Conservation (phyloP, 2,113 vertebrate species). For the Nyctibius bracteatus region DNA sequence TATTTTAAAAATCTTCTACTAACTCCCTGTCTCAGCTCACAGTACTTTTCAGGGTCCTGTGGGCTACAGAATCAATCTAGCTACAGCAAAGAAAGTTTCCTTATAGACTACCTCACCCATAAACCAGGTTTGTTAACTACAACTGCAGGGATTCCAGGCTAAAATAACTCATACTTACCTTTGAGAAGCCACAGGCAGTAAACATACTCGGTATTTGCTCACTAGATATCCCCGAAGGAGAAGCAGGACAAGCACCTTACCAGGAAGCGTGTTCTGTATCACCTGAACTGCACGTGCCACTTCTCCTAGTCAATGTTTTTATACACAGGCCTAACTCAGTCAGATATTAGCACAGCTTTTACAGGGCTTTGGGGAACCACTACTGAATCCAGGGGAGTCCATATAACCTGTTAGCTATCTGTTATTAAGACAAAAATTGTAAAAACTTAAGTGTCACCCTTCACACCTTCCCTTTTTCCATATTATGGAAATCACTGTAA, state of each 20-base stretch:
- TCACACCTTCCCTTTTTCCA: background rate
- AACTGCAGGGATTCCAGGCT: background rate
- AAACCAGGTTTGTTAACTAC: background rate
- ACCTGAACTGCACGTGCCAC: background rate
- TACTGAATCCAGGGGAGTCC: background rate
- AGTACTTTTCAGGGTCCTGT: background rate
- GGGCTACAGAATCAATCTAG: background rate
- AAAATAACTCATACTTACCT: background rate
- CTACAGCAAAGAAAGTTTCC: background rate
- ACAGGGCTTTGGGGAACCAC: background rate
- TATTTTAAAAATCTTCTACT: background rate
- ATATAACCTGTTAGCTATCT: background rate
- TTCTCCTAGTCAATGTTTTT: background rate
- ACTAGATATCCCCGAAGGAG: background rate
- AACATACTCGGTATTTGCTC: background rate
- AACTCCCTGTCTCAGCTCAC: background rate
- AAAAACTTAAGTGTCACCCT: background rate
- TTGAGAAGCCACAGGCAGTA: background rate
- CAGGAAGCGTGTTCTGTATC: background rate
- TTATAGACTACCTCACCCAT: background rate
- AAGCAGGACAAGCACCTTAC: background rate
- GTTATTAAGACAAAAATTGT: background rate
- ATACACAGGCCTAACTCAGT: background rate
- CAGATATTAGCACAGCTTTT: background rate
- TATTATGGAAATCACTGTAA: background rate